These are phyloP conservation scores for Campodea augens DNA, from an alignment of 1,140 invertebrate species.

Conservation along the genomic window DNA sequence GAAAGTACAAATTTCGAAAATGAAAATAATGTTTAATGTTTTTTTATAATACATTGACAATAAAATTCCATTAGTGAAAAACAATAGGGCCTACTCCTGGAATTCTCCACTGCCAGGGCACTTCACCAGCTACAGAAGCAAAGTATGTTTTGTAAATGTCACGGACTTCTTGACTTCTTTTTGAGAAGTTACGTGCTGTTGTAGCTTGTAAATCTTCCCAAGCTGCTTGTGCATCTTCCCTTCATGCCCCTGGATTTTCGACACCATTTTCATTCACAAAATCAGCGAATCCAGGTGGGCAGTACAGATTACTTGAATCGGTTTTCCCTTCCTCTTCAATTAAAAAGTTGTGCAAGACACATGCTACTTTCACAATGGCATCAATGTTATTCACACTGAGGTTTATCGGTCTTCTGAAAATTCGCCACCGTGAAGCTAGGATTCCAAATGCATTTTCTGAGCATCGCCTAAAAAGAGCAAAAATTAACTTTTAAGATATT, in stretches of 20 bases:
- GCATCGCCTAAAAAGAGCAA: neutral
- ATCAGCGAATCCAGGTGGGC: conserved; percentile 1
- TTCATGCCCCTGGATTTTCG: conserved; percentile 1
- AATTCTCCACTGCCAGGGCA: too few species aligned
- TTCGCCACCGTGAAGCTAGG: conserved; percentile 13
- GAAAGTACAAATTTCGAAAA: too few species aligned
- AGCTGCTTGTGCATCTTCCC: neutral
- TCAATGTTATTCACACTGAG: neutral
- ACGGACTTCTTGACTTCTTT: too few species aligned
- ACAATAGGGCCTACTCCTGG: too few species aligned
- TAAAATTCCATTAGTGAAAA: too few species aligned
- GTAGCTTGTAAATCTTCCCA: too few species aligned
- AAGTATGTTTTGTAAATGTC: too few species aligned
- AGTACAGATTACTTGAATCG: neutral
- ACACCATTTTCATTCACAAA: neutral
- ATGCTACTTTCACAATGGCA: neutral
- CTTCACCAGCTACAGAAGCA: too few species aligned
- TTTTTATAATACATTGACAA: too few species aligned
- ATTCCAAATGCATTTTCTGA: conserved; percentile 32
- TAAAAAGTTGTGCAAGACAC: neutral
- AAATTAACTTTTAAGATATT: too few species aligned
- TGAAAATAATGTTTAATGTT: too few species aligned
- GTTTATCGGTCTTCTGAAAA: neutral
- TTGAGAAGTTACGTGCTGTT: too few species aligned
- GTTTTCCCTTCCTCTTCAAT: neutral